A percentile compares a stretch with the other conserved stretches of the same genome.
These are phyloP conservation scores for Dipodomys stephensi DNA, from an alignment of 2,113 vertebrate species.

Conservation along the genomic window DNA sequence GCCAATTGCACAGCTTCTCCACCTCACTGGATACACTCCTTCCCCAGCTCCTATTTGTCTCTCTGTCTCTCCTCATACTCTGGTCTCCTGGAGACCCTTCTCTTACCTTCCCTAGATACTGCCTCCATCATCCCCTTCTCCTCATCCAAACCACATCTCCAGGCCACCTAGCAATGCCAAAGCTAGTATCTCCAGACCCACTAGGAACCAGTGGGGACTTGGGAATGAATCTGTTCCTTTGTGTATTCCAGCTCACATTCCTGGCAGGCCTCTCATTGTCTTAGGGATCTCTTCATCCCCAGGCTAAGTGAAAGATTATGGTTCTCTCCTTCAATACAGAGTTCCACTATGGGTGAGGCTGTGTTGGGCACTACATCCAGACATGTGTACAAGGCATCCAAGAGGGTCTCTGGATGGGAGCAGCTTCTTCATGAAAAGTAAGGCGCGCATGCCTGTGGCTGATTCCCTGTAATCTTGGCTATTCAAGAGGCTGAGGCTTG, in stretches of 20 bases:
- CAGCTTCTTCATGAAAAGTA: not conserved
- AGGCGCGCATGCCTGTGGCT: not conserved
- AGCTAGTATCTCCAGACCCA: not conserved
- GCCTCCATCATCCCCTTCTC: not conserved
- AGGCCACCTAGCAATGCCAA: not conserved
- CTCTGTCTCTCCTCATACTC: not conserved
- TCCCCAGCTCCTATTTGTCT: not conserved
- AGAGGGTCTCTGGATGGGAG: not conserved
- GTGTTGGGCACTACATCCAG: not conserved
- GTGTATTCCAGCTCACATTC: not conserved
- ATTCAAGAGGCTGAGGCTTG: too few species aligned
- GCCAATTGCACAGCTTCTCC: not conserved
- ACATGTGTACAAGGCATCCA: not conserved
- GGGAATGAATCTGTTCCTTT: not conserved
- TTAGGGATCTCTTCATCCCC: not conserved
- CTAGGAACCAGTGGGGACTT: not conserved
- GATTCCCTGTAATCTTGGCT: too few species aligned
- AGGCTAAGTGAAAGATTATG: not conserved
- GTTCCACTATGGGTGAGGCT: not conserved
- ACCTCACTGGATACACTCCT: rapidly evolving
- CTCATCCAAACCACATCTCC: too few species aligned
- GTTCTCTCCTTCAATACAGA: not conserved
- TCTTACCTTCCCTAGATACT: not conserved
- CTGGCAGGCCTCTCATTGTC: not conserved
- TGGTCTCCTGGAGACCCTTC: not conserved